Base-by-base conservation (phyloP, 2,797 vertebrate species). In the Melanotaenia maccullochi region DNA sequence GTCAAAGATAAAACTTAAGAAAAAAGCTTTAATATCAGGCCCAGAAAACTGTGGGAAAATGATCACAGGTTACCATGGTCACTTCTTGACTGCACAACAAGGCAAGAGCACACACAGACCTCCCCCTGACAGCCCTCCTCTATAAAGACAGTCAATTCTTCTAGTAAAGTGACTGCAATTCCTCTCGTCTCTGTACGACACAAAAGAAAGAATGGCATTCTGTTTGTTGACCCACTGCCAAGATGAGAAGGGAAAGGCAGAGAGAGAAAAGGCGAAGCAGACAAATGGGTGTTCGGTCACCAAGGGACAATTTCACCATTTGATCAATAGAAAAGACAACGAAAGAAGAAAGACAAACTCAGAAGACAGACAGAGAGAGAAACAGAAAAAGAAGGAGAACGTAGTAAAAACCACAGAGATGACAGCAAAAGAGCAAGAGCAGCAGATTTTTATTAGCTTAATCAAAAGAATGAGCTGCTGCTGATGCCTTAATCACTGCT, bases 31-130 rank as follows among this genome's bases (percentile, higher is more conserved):
- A 80, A 81, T 82, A 83, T 81, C 68, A 68, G 71, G 64, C 58
- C 40, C 49, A 58, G 60, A 78, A 77, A 88, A 84, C 75, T 89
- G 85, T 90, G 89, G 84, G 85, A 90, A 90, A 92, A 87, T 86
- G 59, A 90, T 86, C 84, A 85, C 3, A 67, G 82, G 91, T 93
- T 90, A 89, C 90, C 87, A 93, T 91, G 88, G 88, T 42, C 87
- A 85, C 87, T 81, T 75, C 38, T 33, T 67, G 76, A 76, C 69
- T 16, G 54, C 74, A 80, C 75, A 75, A 60, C 62, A 71, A 74
- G 70, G 73, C 81, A 56, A 79, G 52, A 12, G 65, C 47, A 60
- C 65, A 68, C 61, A 81, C 44, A 55, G 62, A 72, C 65, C 75
- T 73, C 78, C 80, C 70, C 61, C 70, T 65, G 75, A 82, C 81